These are phyloP conservation scores for Lagenorhynchus albirostris DNA, from an alignment of 2,113 vertebrate genomes.

Conservation along the genomic window DNA sequence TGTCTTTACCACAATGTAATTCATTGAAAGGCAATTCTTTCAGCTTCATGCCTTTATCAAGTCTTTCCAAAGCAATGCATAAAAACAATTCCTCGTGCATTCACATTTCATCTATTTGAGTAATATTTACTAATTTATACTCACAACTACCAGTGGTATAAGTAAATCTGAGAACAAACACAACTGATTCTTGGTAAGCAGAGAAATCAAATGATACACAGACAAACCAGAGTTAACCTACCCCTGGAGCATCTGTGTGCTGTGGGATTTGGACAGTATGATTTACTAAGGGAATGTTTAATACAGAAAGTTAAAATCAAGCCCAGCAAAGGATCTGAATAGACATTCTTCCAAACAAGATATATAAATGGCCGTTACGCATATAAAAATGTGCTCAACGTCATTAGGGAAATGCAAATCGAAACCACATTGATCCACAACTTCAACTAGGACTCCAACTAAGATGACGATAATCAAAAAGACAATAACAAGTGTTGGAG, in stretches of 20 bases:
- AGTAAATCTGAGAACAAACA: conserved; percentile 26
- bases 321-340: background rate
- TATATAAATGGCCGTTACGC: background rate
- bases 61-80: conserved; percentile 12
- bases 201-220: background rate
- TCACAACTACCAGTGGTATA: background rate
- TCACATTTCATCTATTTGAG: background rate
- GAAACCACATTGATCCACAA: background rate
- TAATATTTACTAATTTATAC: conserved; percentile 18
- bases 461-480: background rate
- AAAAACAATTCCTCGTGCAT: conserved; percentile 6
- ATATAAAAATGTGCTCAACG: background rate
- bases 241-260: background rate
- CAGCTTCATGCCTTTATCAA: background rate
- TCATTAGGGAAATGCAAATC: conserved; percentile 2
- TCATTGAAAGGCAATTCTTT: background rate
- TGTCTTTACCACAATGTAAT: conserved; percentile 9
- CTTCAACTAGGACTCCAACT: background rate
- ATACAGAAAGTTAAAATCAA: conserved; percentile 29
- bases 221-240: background rate
- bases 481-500: background rate
- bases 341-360: conserved; percentile 1
- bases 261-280: background rate
- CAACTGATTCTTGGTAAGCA: background rate
- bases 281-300: background rate